phyloP scores from a whole-genome alignment of 2,797 vertebrate species.

The Salmo trutta region DNA sequence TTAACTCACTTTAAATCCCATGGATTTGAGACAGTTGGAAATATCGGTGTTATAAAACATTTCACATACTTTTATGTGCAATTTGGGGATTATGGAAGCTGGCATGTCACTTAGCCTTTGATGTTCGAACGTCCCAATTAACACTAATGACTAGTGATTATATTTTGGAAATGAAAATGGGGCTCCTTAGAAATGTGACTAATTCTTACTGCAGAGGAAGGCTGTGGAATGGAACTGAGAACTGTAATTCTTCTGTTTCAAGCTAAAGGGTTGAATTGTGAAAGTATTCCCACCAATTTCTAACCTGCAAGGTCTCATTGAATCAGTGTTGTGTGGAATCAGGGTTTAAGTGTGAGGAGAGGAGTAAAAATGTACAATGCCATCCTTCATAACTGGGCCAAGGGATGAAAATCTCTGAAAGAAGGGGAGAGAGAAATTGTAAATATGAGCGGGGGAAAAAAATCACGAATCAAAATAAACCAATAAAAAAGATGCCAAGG shows the following conservation, averaged over 20 bases:
- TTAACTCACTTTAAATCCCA: conserved; percentile 20
- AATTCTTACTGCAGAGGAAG: not conserved
- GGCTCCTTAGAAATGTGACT: not conserved
- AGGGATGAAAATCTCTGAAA: conserved; percentile 2
- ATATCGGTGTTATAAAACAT: conserved; percentile 14
- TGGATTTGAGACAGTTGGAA: conserved; percentile 10
- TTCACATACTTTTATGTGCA: conserved; percentile 11
- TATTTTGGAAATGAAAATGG: not conserved
- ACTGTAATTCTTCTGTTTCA: not conserved
- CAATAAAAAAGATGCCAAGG: conserved; percentile 14
- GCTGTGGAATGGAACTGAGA: not conserved
- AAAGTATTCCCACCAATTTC: not conserved
- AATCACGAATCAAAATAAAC: conserved; percentile 18
- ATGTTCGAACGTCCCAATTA: conserved; percentile 6
- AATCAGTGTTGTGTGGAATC: not conserved
- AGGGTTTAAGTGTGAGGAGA: not conserved
- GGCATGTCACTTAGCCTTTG: conserved; percentile 12
- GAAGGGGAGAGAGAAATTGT: conserved; percentile 6
- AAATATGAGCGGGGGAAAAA: not conserved
- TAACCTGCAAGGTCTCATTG: conserved; percentile 1
- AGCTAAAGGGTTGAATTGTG: not conserved
- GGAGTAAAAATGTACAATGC: not conserved
- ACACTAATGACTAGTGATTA: conserved; percentile 5
- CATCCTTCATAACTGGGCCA: conserved; percentile 7
- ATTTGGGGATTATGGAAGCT: conserved; percentile 15